Percentiles rank a stretch among this genome's conserved stretches.
Evolutionary conservation across 1,140 invertebrate species (phyloP).

Genomic region (Zaprionus lachaisei): DNA sequence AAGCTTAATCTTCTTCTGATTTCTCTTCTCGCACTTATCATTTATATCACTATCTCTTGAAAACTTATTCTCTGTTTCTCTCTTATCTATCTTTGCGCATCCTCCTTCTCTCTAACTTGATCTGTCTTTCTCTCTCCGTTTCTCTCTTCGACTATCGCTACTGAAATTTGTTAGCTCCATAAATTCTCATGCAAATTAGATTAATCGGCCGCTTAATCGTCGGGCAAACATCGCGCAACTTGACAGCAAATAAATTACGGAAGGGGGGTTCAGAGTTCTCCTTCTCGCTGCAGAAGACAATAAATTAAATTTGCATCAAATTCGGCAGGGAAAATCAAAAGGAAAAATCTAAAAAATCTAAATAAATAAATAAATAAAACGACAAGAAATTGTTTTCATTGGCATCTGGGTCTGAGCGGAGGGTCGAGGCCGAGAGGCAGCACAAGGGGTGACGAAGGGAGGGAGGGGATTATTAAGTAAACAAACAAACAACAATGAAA

Average conservation of each 20-base stretch:
- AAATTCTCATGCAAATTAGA: conserved; percentile 59
- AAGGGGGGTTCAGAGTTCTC: conserved; percentile 52
- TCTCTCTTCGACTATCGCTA: conserved; percentile 11
- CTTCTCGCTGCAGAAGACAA: conserved; percentile 44
- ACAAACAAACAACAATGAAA: conserved; percentile 76
- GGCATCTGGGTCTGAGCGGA: conserved; percentile 22
- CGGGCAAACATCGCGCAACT: conserved; percentile 38
- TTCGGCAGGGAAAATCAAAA: conserved; percentile 32
- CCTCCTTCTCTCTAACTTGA: too few relatives aligned
- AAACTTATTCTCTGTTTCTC: neutral
- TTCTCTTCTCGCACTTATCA: neutral
- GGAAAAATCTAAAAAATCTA: conserved; percentile 17
- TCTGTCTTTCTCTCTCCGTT: neutral
- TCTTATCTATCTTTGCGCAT: neutral
- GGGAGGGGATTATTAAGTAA: conserved; percentile 48
- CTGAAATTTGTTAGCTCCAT: conserved; percentile 29
- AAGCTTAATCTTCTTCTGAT: too few relatives aligned
- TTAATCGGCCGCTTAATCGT: conserved; percentile 45
- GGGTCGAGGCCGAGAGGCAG: conserved; percentile 1
- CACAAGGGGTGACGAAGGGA: neutral
- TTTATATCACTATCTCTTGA: neutral
- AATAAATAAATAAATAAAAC: conserved; percentile 38
- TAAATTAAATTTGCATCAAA: conserved; percentile 81
- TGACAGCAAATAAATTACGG: conserved; percentile 71
- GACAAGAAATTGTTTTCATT: conserved; percentile 70